A percentile compares a stretch with the other conserved stretches of the same genome.
These are phyloP conservation scores for Parauchenoglanis punctatus DNA, from an alignment of 2,797 vertebrate species.

Conservation along the genomic window DNA sequence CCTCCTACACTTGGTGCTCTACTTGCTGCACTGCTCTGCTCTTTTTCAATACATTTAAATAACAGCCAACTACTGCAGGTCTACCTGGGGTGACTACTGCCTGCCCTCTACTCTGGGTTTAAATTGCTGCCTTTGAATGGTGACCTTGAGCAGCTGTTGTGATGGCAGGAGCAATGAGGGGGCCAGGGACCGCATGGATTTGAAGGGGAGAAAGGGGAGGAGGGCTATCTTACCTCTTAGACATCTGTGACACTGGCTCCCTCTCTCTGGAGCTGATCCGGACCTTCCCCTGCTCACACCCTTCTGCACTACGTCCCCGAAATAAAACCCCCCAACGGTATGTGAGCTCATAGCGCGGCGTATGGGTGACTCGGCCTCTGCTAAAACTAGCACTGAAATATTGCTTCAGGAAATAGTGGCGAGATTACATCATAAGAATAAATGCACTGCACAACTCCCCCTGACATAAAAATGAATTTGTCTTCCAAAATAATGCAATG, in stretches of 20 bases:
- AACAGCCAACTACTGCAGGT: not conserved
- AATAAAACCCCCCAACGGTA: slow-evolving; percentile 65
- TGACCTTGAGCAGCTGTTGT: slow-evolving; percentile 63
- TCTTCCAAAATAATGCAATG: slow-evolving; percentile 35
- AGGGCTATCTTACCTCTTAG: slow-evolving; percentile 37
- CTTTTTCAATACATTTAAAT: not conserved
- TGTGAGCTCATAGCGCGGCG: slow-evolving; percentile 25
- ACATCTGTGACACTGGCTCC: slow-evolving; percentile 58
- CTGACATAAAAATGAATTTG: slow-evolving; percentile 38
- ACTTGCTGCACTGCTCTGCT: not conserved
- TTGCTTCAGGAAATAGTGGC: slow-evolving; percentile 36
- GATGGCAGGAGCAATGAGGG: slow-evolving; percentile 15
- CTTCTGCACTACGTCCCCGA: slow-evolving; percentile 29
- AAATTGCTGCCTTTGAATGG: slow-evolving; percentile 37
- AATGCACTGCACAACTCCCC: slow-evolving; percentile 22
- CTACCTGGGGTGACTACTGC: slow-evolving; percentile 19
- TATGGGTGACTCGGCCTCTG: slow-evolving; percentile 43
- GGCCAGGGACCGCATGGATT: slow-evolving; percentile 16
- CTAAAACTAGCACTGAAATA: slow-evolving; percentile 55
- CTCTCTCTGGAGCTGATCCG: slow-evolving; percentile 39
- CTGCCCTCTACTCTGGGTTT: slow-evolving; percentile 36
- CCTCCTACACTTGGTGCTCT: slow-evolving; percentile 10
- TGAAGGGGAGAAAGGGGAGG: slow-evolving; percentile 4
- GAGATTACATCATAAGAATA: slow-evolving; percentile 41
- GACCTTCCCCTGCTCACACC: not conserved